Percentiles rank a stretch among this genome's conserved stretches.
Evolutionary conservation across 2,797 vertebrate species (phyloP).

Genomic region (Siniperca scherzeri): DNA sequence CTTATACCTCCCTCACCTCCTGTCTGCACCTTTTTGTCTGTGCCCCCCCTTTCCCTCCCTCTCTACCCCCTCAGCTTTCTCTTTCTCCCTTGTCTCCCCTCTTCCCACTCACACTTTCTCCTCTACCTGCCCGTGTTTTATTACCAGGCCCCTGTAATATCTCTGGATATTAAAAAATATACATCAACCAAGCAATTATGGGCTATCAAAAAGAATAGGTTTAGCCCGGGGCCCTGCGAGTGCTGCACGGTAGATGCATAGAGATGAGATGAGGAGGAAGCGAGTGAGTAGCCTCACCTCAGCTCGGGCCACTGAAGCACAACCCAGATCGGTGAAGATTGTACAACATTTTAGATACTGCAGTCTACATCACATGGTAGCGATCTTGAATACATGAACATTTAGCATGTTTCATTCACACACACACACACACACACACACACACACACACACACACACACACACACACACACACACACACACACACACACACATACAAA

Average conservation of each 20-base stretch:
- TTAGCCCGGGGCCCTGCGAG: slow-evolving; percentile 76
- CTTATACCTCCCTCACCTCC: slow-evolving; percentile 19
- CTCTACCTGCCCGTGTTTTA: slow-evolving; percentile 75
- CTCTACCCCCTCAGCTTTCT: slow-evolving; percentile 41
- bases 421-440: slow-evolving; percentile 21
- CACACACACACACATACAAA: slow-evolving; percentile 28
- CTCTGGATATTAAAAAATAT: slow-evolving; percentile 89
- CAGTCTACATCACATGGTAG: slow-evolving; percentile 15
- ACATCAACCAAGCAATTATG: slow-evolving; percentile 87
- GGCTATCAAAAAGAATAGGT: slow-evolving; percentile 83
- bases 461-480: slow-evolving; percentile 21
- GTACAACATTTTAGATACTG: slow-evolving; percentile 41
- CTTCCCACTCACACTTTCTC: slow-evolving; percentile 61
- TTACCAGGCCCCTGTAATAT: slow-evolving; percentile 84
- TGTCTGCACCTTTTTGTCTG: slow-evolving; percentile 30
- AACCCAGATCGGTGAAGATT: slow-evolving; percentile 39
- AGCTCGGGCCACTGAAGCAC: slow-evolving; percentile 44
- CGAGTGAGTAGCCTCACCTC: slow-evolving; percentile 55
- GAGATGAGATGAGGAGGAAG: slow-evolving; percentile 70
- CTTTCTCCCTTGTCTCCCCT: slow-evolving; percentile 48
- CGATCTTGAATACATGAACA: slow-evolving; percentile 8
- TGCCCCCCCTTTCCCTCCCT: slow-evolving; percentile 19
- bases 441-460: slow-evolving; percentile 36
- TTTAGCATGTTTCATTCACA: slow-evolving; percentile 46
- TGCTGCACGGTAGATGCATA: slow-evolving; percentile 67